A percentile compares a stretch with the other conserved stretches of the same genome.
These are phyloP conservation scores for Lethenteron camtschaticum DNA, from an alignment of 2,113 vertebrate genomes.

Conservation along the genomic window DNA sequence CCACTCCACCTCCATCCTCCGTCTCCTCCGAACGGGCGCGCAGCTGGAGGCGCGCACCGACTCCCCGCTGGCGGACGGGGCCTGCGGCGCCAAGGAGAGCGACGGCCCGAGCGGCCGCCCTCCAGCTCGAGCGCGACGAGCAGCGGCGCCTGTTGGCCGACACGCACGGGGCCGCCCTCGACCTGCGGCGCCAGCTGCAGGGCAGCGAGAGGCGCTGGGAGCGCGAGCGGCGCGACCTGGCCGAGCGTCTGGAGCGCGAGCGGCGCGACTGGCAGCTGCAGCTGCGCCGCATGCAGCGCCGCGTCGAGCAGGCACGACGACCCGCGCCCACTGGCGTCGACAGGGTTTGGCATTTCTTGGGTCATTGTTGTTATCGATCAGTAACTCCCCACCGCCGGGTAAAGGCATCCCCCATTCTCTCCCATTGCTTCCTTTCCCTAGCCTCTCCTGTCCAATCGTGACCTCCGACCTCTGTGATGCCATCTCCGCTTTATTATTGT, in stretches of 20 bases:
- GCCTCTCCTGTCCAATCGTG: too few species aligned
- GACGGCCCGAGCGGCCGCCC: slow-evolving; percentile 22
- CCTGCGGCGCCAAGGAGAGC: slow-evolving; percentile 19
- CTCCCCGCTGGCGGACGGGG: slow-evolving; percentile 26
- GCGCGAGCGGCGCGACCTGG: slow-evolving; percentile 57
- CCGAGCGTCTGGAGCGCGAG: slow-evolving; percentile 71
- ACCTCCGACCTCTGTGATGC: too few species aligned
- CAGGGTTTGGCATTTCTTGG: too few species aligned
- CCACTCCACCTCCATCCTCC: not conserved
- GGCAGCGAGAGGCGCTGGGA: slow-evolving; percentile 47
- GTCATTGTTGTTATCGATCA: too few species aligned
- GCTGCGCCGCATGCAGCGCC: slow-evolving; percentile 77
- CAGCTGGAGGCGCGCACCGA: slow-evolving; percentile 9
- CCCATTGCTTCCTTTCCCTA: too few species aligned
- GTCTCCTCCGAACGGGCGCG: slow-evolving; percentile 7
- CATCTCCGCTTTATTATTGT: too few species aligned
- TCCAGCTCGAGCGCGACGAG: slow-evolving; percentile 26
- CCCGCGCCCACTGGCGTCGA: too few species aligned
- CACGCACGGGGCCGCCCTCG: slow-evolving; percentile 39
- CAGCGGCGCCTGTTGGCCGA: slow-evolving; percentile 30
- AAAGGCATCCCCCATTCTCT: too few species aligned
- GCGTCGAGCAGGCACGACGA: slow-evolving; percentile 69
- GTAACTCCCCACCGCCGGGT: too few species aligned
- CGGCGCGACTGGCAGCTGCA: slow-evolving; percentile 86
- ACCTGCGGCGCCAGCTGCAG: slow-evolving; percentile 45